Evolutionary conservation across 2,113 vertebrate species (phyloP).

Genomic region (Motacilla alba): DNA sequence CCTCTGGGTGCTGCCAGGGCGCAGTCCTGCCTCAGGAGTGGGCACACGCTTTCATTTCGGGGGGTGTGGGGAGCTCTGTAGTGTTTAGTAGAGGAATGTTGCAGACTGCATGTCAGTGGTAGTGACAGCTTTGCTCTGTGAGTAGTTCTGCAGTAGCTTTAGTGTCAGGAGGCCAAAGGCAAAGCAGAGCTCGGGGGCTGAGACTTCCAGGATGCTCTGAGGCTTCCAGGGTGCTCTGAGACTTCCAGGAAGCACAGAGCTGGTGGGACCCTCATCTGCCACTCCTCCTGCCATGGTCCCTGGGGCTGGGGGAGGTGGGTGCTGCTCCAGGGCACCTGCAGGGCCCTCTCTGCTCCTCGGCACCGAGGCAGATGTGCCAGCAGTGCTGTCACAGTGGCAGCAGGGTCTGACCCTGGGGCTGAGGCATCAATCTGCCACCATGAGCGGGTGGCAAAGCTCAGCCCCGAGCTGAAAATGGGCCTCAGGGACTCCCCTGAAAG

Average conservation of each 20-base stretch:
- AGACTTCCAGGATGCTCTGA: background rate
- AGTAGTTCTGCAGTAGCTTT: constrained; percentile 30
- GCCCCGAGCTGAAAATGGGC: background rate
- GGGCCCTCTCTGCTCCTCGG: background rate
- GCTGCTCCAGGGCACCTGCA: background rate
- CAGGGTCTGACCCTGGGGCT: background rate
- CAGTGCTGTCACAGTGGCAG: background rate
- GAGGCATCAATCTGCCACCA: background rate
- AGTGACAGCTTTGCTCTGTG: constrained; percentile 14
- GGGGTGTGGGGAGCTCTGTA: background rate
- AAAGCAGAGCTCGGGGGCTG: background rate
- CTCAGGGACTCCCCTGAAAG: background rate
- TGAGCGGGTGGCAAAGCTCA: background rate
- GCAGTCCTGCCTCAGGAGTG: background rate
- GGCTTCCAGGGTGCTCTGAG: background rate
- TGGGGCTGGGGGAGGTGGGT: background rate
- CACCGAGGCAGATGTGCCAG: background rate
- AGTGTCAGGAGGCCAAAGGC: background rate
- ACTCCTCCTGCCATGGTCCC: background rate
- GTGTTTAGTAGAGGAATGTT: background rate
- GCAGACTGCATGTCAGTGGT: background rate
- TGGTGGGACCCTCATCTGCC: background rate
- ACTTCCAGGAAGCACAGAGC: background rate
- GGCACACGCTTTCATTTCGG: background rate
- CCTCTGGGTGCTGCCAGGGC: background rate